Conservation (phyloP, 2,888 invertebrate genomes). For the Scaptomyza tumidula region DNA sequence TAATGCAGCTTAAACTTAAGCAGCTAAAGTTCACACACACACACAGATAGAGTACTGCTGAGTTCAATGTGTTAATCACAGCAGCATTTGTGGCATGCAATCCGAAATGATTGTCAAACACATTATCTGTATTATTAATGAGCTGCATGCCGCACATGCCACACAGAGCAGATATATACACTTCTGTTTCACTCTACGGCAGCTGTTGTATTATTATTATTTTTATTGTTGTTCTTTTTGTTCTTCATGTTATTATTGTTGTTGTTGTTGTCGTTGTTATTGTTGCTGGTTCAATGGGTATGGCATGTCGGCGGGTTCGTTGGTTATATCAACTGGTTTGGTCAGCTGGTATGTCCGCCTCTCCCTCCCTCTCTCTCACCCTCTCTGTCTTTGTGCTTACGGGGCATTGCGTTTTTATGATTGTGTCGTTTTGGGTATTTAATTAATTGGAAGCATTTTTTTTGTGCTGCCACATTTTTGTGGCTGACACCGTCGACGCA, state of each 20-base stretch:
- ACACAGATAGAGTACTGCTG: conserved; percentile 7
- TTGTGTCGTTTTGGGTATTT: conserved; percentile 67
- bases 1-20: background rate
- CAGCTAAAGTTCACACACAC: background rate
- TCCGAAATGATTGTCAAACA: conserved; percentile 73
- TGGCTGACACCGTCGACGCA: conserved; percentile 33
- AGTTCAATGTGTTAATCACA: conserved; percentile 72
- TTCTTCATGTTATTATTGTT: conserved; percentile 17
- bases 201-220: conserved; percentile 3
- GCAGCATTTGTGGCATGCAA: conserved; percentile 65
- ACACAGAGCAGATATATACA: conserved; percentile 31
- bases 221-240: conserved; percentile 13
- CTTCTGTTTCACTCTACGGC: conserved; percentile 11
- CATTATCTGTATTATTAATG: conserved; percentile 76
- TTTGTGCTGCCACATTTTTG: conserved; percentile 55
- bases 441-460: conserved; percentile 79
- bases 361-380: conserved; percentile 23
- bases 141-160: conserved; percentile 68
- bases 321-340: conserved; percentile 10
- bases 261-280: conserved; percentile 1
- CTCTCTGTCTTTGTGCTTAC: conserved; percentile 22
- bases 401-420: conserved; percentile 49
- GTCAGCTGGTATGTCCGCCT: background rate
- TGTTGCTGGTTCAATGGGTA: conserved; percentile 24
- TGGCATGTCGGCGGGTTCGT: conserved; percentile 18